Evolutionary conservation across 2,888 invertebrate genomes (phyloP), one percentile per base, ranked within the genome.

Genomic region (Epinotia brunnichana): DNA sequence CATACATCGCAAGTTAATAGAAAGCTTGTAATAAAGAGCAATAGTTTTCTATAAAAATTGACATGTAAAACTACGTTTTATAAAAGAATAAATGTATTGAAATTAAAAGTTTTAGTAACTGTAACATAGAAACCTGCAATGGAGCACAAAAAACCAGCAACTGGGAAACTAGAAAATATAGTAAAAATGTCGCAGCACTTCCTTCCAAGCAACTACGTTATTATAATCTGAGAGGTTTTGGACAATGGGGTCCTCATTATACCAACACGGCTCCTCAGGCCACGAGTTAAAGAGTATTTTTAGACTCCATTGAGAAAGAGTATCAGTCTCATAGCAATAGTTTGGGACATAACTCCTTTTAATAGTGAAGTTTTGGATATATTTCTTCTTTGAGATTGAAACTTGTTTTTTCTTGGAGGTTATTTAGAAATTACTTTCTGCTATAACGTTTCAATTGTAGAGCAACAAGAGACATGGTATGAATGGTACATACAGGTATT

Each of bases 201-300:
- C 5, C 10, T 60, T 19, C 5, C 10, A 29, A n/a, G 17, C 0
- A 63, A 63, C 48, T 51, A 51, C n/a, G n/a, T n/a, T 29, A 24
- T n/a, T 62, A 51, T 63, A 29, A 63, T 51, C 24, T 19, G 29
- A 10, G 13, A 51, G 29, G 15, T 13, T 51, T 51, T 17, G 10
- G 24, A 63, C 63, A 63, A 63, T 63, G 17, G 29, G 7, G 0
- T 21, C 62, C 63, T 63, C 63, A 51, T 63, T 63, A 63, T 29
- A 63, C 13, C 51, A 17, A 63, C 63, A 51, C 63, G 29, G 51
- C 19, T 24, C 62, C 15, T n/a, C 29, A 41, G 51, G 17, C 21
- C 13, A 56, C 13, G 3, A 11, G 24, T 35, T 44, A 19, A 5
- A 13, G 51, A 63, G n/a, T 51, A 41, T 29, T 13, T 39, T 10